phyloP scores from a whole-genome alignment of 1,140 invertebrate genomes.

The Drosophila cardini region DNA sequence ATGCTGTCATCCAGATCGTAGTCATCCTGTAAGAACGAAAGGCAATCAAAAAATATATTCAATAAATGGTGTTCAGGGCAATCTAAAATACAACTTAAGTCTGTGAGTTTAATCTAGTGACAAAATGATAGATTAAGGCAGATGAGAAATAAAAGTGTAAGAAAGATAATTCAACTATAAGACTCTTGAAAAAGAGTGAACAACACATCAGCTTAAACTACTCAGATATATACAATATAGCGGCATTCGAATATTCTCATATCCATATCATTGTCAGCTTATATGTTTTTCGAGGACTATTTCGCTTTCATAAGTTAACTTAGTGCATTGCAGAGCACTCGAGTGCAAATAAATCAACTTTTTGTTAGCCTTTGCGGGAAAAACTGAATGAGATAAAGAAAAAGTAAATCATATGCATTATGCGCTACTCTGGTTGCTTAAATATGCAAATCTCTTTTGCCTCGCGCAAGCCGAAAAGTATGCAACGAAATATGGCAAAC shows the following conservation, averaged over 20 bases:
- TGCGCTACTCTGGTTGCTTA: constrained; percentile 49
- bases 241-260: constrained; percentile 1
- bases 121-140: too few species aligned
- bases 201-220: not conserved
- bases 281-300: constrained; percentile 10
- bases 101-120: too few species aligned
- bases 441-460: constrained; percentile 69
- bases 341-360: constrained; percentile 60
- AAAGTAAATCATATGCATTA: constrained; percentile 54
- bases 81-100: not conserved
- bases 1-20: constrained; percentile 82
- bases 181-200: too few species aligned
- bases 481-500: constrained; percentile 58
- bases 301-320: constrained; percentile 30
- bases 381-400: constrained; percentile 16
- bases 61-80: not conserved
- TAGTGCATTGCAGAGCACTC: constrained; percentile 32
- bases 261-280: constrained; percentile 18
- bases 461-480: constrained; percentile 46
- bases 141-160: too few species aligned
- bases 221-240: constrained; percentile 5
- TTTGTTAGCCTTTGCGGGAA: constrained; percentile 39
- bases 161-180: too few species aligned
- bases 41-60: constrained; percentile 17
- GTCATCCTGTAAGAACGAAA: constrained; percentile 67